Evolutionary conservation across 2,888 invertebrate species (phyloP).

Genomic region (Vanessa cardui): DNA sequence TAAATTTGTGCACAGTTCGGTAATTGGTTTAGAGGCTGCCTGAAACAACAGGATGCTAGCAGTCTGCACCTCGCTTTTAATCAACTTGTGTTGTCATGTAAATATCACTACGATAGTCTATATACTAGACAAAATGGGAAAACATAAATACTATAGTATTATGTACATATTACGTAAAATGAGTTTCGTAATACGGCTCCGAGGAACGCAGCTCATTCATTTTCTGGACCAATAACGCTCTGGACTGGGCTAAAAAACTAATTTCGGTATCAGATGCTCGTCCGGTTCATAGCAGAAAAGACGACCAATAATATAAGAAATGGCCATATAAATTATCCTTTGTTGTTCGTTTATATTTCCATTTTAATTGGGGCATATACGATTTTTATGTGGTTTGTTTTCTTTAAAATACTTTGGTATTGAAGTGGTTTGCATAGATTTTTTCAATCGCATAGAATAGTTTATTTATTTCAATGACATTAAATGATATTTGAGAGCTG

Average conservation of each 20-base stretch:
- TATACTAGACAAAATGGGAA: not conserved
- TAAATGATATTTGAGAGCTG: too few species aligned
- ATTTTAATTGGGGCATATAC: not conserved
- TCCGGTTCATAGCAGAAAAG: not conserved
- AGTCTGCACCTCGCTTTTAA: constrained; percentile 46
- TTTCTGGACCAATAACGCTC: not conserved
- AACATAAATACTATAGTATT: not conserved
- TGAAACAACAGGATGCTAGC: constrained; percentile 42
- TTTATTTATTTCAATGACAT: too few species aligned
- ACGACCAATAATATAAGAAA: constrained; percentile 9
- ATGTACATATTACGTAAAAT: not conserved
- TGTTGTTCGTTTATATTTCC: not conserved
- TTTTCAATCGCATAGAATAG: too few species aligned
- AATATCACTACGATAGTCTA: constrained; percentile 39
- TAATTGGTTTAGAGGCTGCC: constrained; percentile 34
- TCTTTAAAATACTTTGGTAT: too few species aligned
- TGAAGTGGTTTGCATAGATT: too few species aligned
- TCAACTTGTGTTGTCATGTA: constrained; percentile 49
- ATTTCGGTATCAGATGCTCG: constrained; percentile 7
- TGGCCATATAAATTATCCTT: not conserved
- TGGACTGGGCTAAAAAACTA: constrained; percentile 13
- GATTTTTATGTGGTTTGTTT: too few species aligned
- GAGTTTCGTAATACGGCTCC: not conserved
- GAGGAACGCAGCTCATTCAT: not conserved
- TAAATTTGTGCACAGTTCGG: constrained; percentile 31